Evolutionary conservation across 2,113 vertebrate species (phyloP).

Genomic region (Cyphomyrus plagiostoma): DNA sequence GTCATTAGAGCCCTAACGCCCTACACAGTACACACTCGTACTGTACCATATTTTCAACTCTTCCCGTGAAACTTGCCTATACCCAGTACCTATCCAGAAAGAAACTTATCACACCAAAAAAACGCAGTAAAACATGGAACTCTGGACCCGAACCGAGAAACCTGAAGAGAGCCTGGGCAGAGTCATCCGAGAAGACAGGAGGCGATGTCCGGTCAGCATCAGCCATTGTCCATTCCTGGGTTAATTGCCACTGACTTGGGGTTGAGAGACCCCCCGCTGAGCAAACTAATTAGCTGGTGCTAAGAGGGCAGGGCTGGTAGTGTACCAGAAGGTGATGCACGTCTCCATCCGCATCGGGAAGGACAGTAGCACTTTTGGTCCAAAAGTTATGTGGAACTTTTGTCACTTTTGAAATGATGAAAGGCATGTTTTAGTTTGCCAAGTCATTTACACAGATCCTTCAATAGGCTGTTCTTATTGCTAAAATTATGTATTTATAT

Average conservation of each 20-base stretch:
- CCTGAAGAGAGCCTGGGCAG: conserved; percentile 35
- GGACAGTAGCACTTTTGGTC: not conserved
- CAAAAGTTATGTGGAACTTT: not conserved
- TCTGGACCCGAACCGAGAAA: conserved; percentile 33
- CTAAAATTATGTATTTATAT: not conserved
- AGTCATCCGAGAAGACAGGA: conserved; percentile 53
- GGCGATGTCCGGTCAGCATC: conserved; percentile 20
- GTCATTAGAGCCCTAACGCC: not conserved
- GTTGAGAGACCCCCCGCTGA: conserved; percentile 7
- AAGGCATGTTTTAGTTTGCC: not conserved
- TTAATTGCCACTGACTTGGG: conserved; percentile 35
- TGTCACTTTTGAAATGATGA: not conserved
- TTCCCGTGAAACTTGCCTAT: not conserved
- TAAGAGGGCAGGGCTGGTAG: not conserved
- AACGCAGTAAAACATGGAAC: not conserved
- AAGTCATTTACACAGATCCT: not conserved
- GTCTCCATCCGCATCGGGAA: not conserved
- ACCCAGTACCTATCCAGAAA: not conserved
- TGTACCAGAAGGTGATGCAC: not conserved
- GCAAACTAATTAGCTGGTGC: not conserved
- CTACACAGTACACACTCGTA: not conserved
- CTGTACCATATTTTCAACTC: not conserved
- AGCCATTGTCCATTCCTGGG: conserved; percentile 44
- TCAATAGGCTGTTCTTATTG: not conserved
- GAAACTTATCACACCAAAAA: not conserved